Evolutionary conservation across 2,888 invertebrate genomes (phyloP).

Genomic region (Yponomeuta sedellus): DNA sequence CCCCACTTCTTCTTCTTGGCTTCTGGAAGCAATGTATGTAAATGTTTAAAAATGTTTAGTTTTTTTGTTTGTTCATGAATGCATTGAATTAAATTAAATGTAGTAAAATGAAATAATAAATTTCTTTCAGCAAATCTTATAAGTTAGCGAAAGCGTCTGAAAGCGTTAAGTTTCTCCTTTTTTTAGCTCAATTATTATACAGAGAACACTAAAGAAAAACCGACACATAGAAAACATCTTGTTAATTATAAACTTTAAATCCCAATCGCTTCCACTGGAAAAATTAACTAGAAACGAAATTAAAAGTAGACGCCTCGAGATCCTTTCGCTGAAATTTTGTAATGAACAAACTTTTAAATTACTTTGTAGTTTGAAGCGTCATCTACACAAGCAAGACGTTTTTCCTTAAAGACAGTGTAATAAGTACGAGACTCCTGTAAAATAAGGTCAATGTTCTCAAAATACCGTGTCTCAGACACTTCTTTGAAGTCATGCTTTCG

Average conservation of each 20-base stretch:
- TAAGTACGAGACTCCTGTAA: not conserved
- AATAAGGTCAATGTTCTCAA: not conserved
- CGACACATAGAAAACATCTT: not conserved
- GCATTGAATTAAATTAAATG: too few relatives aligned
- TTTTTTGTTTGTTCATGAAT: too few relatives aligned
- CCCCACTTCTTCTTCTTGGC: too few relatives aligned
- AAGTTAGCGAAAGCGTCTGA: too few relatives aligned
- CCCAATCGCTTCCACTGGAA: conserved; percentile 8
- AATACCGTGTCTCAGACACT: not conserved
- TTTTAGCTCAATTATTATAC: too few relatives aligned
- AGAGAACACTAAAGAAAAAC: too few relatives aligned
- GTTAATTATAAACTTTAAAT: not conserved
- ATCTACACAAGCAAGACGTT: conserved; percentile 9
- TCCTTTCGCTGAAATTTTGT: conserved; percentile 26
- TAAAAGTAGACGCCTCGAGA: conserved; percentile 22
- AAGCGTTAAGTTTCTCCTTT: too few relatives aligned
- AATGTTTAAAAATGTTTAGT: too few relatives aligned
- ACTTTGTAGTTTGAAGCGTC: conserved; percentile 18
- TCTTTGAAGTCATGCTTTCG: not conserved
- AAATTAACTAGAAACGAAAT: conserved; percentile 29
- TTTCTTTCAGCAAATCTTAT: too few relatives aligned
- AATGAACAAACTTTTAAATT: conserved; percentile 46
- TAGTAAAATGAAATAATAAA: too few relatives aligned
- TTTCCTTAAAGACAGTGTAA: not conserved
- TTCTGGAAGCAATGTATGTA: too few relatives aligned